phyloP scores from a whole-genome alignment of 2,888 invertebrate species.

The Rotaria sp. region DNA sequence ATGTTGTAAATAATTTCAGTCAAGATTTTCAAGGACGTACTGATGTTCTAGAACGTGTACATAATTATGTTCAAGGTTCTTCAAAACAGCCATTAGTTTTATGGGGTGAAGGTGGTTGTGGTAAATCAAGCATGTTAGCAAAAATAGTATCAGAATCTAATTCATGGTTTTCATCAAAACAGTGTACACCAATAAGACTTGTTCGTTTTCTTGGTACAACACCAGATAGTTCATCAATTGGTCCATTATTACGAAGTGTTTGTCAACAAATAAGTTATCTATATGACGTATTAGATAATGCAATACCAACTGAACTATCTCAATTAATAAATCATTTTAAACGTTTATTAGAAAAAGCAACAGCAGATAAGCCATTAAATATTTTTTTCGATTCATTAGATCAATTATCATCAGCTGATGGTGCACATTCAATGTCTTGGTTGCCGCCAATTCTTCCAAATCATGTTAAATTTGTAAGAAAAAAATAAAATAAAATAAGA shows the following conservation, averaged over 20 bases:
- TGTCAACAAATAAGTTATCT: constrained; percentile 76
- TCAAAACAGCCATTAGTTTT: constrained; percentile 71
- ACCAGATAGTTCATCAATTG: constrained; percentile 84
- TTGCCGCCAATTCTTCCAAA: constrained; percentile 79
- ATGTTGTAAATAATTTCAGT: constrained; percentile 81
- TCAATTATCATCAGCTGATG: constrained; percentile 84
- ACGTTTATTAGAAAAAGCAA: constrained; percentile 67
- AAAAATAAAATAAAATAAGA: background rate
- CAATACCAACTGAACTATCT: constrained; percentile 88
- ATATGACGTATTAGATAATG: constrained; percentile 60
- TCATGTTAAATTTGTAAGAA: constrained; percentile 68
- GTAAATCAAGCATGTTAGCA: constrained; percentile 87
- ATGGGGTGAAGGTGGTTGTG: constrained; percentile 91
- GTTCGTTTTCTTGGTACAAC: constrained; percentile 90
- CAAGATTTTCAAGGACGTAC: constrained; percentile 84
- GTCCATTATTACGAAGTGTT: constrained; percentile 84
- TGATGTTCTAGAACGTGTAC: constrained; percentile 60
- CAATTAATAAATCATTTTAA: constrained; percentile 92
- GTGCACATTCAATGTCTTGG: constrained; percentile 91
- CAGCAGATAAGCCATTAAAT: constrained; percentile 66
- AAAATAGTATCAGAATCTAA: constrained; percentile 73
- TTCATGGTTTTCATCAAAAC: constrained; percentile 57
- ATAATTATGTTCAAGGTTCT: constrained; percentile 36
- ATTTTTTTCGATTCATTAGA: constrained; percentile 91
- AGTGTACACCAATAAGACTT: constrained; percentile 68